Evolutionary conservation across 2,797 vertebrate species (phyloP).

Genomic region (Lates japonicus): DNA sequence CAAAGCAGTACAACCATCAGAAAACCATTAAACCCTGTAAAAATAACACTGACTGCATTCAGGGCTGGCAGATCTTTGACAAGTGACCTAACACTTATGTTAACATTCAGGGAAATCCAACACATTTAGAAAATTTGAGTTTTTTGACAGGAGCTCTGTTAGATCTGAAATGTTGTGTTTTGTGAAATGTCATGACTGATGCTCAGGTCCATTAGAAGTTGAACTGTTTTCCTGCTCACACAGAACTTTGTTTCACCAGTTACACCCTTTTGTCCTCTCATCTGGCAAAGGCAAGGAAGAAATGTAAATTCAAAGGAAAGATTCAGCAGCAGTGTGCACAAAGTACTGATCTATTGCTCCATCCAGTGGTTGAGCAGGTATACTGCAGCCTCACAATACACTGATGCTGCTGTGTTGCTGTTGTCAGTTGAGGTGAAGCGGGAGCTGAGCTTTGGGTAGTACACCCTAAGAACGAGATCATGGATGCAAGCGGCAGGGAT

Average conservation of each 20-base stretch:
- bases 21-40: neutral
- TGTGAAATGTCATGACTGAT: too few species aligned
- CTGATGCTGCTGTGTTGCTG: neutral
- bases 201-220: neutral
- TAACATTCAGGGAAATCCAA: neutral
- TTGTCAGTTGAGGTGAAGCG: too few species aligned
- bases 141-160: too few species aligned
- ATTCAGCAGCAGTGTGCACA: neutral
- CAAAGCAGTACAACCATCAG: neutral
- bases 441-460: too few species aligned
- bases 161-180: too few species aligned
- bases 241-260: too few species aligned
- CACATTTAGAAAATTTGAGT: neutral
- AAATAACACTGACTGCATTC: neutral
- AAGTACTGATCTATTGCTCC: slow-evolving; percentile 24
- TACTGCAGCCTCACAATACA: slow-evolving; percentile 17
- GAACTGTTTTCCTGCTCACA: neutral
- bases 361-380: slow-evolving; percentile 2
- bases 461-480: too few species aligned
- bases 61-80: neutral
- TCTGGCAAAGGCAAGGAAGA: neutral
- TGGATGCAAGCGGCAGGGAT: too few species aligned
- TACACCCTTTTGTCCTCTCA: too few species aligned
- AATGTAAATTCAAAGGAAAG: neutral
- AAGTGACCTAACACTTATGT: neutral